These are phyloP conservation scores for Halocynthia aurantium DNA, from an alignment of 23 tunicate species.

Conservation along the genomic window DNA sequence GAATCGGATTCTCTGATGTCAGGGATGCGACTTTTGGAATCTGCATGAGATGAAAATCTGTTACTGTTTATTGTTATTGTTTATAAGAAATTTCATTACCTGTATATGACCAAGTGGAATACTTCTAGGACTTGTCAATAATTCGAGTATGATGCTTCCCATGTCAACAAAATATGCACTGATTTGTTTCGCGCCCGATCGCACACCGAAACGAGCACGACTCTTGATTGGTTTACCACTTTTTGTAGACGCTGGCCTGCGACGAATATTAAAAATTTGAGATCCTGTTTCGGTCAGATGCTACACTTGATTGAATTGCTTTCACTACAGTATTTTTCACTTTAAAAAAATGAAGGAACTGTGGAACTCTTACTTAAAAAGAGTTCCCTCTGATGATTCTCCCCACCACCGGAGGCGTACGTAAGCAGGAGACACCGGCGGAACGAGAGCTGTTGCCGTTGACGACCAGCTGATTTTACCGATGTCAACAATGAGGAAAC, in stretches of 20 bases:
- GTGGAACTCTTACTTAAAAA: constrained; percentile 46
- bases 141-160: constrained; percentile 69
- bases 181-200: constrained; percentile 88
- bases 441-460: constrained; percentile 33
- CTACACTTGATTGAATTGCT: background rate
- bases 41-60: constrained; percentile 17
- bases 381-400: constrained; percentile 86
- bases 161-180: constrained; percentile 85
- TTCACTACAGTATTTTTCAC: no score
- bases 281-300: background rate
- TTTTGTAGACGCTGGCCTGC: constrained; percentile 23
- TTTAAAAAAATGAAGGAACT: background rate
- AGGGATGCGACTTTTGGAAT: constrained; percentile 51
- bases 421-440: constrained; percentile 77
- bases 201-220: constrained; percentile 68
- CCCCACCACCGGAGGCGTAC: constrained; percentile 96
- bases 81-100: constrained; percentile 26
- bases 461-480: constrained; percentile 71
- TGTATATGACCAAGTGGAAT: constrained; percentile 67
- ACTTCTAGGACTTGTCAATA: constrained; percentile 70
- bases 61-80: background rate
- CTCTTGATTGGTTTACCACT: constrained; percentile 22
- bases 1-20: constrained; percentile 59
- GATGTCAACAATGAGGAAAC: constrained; percentile 70
- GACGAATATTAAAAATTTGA: background rate